Conservation (phyloP, 1,140 invertebrate genomes). For the Ridgeia piscesae region DNA sequence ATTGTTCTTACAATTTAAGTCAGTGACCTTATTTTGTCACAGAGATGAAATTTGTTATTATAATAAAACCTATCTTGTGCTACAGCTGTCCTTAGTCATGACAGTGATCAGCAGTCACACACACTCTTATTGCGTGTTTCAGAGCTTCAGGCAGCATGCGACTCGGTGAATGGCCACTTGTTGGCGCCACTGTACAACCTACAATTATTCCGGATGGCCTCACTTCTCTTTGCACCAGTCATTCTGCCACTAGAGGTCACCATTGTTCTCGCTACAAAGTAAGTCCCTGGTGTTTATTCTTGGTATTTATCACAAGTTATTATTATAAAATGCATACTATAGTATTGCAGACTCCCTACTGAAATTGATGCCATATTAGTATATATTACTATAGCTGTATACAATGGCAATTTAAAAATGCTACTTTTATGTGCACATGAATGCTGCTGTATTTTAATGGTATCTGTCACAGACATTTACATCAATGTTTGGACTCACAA, state of each 20-base stretch:
- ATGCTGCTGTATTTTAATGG: not conserved
- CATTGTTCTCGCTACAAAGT: slow-evolving; percentile 36
- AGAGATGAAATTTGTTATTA: not conserved
- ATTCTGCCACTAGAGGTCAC: slow-evolving; percentile 82
- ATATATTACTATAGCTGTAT: not conserved
- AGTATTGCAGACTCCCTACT: too few relatives aligned
- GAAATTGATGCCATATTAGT: too few relatives aligned
- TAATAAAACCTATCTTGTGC: not conserved
- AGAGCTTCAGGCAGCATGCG: slow-evolving; percentile 92
- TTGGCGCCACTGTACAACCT: slow-evolving; percentile 87
- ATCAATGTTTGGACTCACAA: too few relatives aligned
- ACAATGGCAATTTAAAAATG: not conserved
- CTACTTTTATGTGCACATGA: not conserved
- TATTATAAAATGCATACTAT: slow-evolving; percentile 61
- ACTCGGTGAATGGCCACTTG: slow-evolving; percentile 84
- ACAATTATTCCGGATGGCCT: slow-evolving; percentile 75
- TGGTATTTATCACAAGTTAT: slow-evolving; percentile 63
- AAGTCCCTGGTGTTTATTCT: slow-evolving; percentile 34
- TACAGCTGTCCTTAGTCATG: not conserved
- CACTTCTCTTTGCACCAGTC: slow-evolving; percentile 79
- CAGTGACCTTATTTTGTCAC: not conserved
- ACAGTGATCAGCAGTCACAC: not conserved
- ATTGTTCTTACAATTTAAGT: not conserved
- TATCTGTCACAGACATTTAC: too few relatives aligned
- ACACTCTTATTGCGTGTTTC: slow-evolving; percentile 30